Conservation (phyloP, 2,113 vertebrate genomes). For the Rhizomys pruinosus region DNA sequence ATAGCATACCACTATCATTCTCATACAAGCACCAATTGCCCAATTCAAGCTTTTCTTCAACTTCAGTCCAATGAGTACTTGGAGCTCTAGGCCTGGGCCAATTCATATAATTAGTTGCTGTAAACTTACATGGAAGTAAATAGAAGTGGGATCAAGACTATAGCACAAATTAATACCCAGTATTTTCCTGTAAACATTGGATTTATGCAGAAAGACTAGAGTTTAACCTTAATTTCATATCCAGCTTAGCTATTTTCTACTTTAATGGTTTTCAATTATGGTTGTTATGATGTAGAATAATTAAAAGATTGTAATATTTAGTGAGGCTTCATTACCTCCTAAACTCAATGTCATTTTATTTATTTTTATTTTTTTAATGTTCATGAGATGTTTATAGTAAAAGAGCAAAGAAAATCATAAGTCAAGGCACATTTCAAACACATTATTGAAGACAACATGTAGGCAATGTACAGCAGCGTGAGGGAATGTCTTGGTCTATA, state of each 20-base stretch:
- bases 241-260: background rate
- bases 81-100: too few species aligned
- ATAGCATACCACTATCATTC: background rate
- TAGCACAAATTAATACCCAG: fast-evolving
- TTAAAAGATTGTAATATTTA: background rate
- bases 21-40: fast-evolving
- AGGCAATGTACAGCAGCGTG: too few species aligned
- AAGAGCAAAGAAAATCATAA: too few species aligned
- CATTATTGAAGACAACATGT: too few species aligned
- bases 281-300: background rate
- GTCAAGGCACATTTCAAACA: too few species aligned
- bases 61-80: background rate
- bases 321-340: background rate
- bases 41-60: background rate
- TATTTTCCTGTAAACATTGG: background rate
- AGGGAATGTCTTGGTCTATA: too few species aligned
- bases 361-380: too few species aligned
- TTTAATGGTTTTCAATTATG: background rate
- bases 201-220: background rate
- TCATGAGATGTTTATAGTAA: too few species aligned
- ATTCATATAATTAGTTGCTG: background rate
- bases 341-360: background rate
- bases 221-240: background rate
- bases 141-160: background rate
- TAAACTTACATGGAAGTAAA: constrained; percentile 3